These are phyloP conservation scores for Pseudomyrmex flavicornis DNA, from an alignment of 1,140 invertebrate species.

Conservation along the genomic window DNA sequence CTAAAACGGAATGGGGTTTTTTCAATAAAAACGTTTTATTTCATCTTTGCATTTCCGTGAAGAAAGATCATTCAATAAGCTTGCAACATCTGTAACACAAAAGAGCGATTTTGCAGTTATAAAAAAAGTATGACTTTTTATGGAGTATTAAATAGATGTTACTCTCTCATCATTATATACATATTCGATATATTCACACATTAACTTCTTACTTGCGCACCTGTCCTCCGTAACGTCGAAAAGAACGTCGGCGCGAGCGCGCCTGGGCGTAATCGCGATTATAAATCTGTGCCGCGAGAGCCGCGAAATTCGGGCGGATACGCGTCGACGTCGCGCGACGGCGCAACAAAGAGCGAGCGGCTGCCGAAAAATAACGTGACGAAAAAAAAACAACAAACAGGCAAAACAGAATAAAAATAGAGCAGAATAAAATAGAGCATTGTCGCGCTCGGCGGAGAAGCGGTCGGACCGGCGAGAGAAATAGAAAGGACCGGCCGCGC, in stretches of 20 bases:
- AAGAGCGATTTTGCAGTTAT: not conserved
- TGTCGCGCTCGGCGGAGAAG: slow-evolving; percentile 53
- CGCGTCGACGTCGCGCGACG: slow-evolving; percentile 65
- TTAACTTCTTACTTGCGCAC: slow-evolving; percentile 3
- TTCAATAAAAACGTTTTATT: not conserved
- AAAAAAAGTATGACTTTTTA: not conserved
- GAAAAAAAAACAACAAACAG: slow-evolving; percentile 32
- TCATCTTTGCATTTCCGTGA: not conserved
- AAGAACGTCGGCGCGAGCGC: not conserved
- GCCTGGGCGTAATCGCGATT: slow-evolving; percentile 14
- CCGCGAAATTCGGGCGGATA: slow-evolving; percentile 55
- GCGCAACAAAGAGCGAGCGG: slow-evolving; percentile 67
- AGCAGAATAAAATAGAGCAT: slow-evolving; percentile 44
- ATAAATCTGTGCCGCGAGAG: slow-evolving; percentile 59
- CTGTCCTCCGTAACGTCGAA: not conserved
- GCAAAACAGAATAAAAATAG: slow-evolving; percentile 57
- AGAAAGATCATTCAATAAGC: not conserved
- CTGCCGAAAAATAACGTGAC: slow-evolving; percentile 60
- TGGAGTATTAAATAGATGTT: not conserved
- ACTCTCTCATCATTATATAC: not conserved
- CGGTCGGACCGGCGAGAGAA: slow-evolving; percentile 59
- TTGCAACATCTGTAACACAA: slow-evolving; percentile 1
- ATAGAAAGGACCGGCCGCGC: slow-evolving; percentile 79
- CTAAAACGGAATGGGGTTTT: not conserved
- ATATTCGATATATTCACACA: not conserved